These are phyloP conservation scores for Hipparchia semele DNA, from an alignment of 2,888 invertebrate genomes.

Conservation along the genomic window DNA sequence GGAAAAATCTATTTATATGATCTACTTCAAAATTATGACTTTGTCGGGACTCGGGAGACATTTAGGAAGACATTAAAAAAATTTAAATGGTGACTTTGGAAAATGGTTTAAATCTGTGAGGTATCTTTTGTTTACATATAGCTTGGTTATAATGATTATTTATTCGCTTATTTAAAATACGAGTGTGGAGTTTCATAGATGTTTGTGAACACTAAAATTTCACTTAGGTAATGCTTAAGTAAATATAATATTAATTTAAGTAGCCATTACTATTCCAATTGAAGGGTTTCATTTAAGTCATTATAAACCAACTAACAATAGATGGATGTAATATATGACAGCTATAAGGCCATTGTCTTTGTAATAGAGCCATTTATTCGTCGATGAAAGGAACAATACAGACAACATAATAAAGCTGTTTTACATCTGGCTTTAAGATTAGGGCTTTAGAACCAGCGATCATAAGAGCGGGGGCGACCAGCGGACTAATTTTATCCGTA, in stretches of 20 bases:
- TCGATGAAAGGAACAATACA: constrained; percentile 37
- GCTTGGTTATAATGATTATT: too few relatives aligned
- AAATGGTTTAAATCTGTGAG: too few relatives aligned
- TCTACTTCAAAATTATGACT: too few relatives aligned
- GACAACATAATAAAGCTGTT: constrained; percentile 37
- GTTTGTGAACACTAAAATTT: too few relatives aligned
- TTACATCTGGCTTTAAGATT: constrained; percentile 29
- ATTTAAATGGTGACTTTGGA: too few relatives aligned
- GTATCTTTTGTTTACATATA: too few relatives aligned
- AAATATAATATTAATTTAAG: neutral
- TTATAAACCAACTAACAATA: constrained; percentile 15
- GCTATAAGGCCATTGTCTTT: constrained; percentile 36
- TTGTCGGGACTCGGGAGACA: too few relatives aligned
- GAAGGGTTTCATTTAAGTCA: neutral
- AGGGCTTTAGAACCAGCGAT: constrained; percentile 7
- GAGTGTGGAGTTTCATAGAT: too few relatives aligned
- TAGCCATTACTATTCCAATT: constrained; percentile 5
- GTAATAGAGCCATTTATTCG: constrained; percentile 37
- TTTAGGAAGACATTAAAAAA: too few relatives aligned
- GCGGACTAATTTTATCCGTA: neutral
- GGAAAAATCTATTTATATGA: too few relatives aligned
- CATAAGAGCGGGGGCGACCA: neutral
- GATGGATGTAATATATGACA: constrained; percentile 29
- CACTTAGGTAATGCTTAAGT: neutral
- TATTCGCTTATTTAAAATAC: too few relatives aligned